A percentile compares a stretch with the other conserved stretches of the same genome.
phyloP scores from a whole-genome alignment of 2,113 vertebrate species.

The human (Homo sapiens) region DNA sequence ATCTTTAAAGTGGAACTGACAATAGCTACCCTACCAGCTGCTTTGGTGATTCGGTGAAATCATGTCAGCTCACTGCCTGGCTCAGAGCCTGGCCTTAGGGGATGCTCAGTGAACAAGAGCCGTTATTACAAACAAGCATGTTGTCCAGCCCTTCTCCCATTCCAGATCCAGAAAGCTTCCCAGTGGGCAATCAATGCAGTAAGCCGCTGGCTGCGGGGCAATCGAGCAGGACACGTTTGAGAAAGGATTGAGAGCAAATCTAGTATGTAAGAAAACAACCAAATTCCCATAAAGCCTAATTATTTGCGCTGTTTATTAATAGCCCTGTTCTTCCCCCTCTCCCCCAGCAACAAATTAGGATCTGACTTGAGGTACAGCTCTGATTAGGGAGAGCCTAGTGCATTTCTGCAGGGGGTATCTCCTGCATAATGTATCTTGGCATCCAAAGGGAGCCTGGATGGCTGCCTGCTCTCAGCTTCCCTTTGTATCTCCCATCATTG shows the following conservation, averaged over 20 bases:
- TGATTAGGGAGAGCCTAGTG: background rate
- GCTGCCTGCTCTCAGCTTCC: constrained; percentile 49
- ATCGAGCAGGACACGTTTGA: background rate
- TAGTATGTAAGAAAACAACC: constrained; percentile 40
- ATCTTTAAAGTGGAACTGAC: background rate
- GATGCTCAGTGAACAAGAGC: background rate
- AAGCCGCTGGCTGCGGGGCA: background rate
- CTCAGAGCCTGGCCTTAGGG: background rate
- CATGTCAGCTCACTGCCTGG: background rate
- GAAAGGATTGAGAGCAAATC: constrained; percentile 38
- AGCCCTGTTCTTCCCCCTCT: constrained; percentile 32
- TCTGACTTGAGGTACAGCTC: constrained; percentile 17
- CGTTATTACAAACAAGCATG: background rate
- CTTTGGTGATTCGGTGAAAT: constrained; percentile 1
- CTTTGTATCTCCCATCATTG: constrained; percentile 75
- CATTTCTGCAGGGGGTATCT: background rate
- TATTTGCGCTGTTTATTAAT: constrained; percentile 57
- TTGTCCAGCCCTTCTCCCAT: background rate
- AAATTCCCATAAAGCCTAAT: constrained; percentile 39
- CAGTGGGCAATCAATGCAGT: background rate
- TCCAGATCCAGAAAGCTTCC: background rate
- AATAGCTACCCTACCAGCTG: background rate
- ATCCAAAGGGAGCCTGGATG: constrained; percentile 18
- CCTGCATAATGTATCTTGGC: constrained; percentile 49
- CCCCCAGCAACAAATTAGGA: constrained; percentile 29